Base-by-base conservation (phyloP, 2,888 invertebrate genomes). In the Leucania comma region DNA sequence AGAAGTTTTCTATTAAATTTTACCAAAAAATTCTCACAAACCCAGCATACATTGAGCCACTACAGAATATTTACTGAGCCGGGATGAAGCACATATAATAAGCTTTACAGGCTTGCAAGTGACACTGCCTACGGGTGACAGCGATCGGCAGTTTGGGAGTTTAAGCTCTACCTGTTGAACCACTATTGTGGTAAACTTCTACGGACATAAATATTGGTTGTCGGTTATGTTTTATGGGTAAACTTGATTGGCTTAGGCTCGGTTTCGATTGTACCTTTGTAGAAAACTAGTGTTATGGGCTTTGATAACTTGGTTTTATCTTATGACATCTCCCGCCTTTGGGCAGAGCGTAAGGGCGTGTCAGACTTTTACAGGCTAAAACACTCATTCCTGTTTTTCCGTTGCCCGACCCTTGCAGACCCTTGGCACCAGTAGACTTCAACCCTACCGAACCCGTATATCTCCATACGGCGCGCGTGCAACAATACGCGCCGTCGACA, bases 151-250 rank as follows among this genome's bases (percentile, higher is more conserved):
- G 46, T 60, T 77, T 32, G 53, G 42, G 42, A 70, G 32, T 24
- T 69, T 57, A 57, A 75, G 46, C 17, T 58, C 48, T 48, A 75
- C 74, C 77, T 76, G 77, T 75, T 75, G 75, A 63, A 56, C 42
- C 17, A 56, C 38, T 56, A 77, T 64, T 56, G 57, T 62, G 46
- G 24, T 35, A 4, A 69, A 60, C 59, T 70, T 63, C 24, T 12
- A 29, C 48, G 5, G 20, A 20, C 24, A 24, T 63, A 56, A 70
- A 68, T 57, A 57, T 57, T 24, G 17, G 60, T 6, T n/a, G n/a
- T 24, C 4, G 8, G 24, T 42, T 22, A 50, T 38, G 9, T 35
- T 62, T 35, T 48, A 12, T 56, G 26, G 17, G 17, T n/a, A 17
- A n/a, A 56, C 5, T 56, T 56, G 2, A 59, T 59, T 58, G 38